Evolutionary conservation across 2,113 vertebrate species (phyloP), one percentile per base, ranked within the genome.

Genomic region (Eclectus roratus): DNA sequence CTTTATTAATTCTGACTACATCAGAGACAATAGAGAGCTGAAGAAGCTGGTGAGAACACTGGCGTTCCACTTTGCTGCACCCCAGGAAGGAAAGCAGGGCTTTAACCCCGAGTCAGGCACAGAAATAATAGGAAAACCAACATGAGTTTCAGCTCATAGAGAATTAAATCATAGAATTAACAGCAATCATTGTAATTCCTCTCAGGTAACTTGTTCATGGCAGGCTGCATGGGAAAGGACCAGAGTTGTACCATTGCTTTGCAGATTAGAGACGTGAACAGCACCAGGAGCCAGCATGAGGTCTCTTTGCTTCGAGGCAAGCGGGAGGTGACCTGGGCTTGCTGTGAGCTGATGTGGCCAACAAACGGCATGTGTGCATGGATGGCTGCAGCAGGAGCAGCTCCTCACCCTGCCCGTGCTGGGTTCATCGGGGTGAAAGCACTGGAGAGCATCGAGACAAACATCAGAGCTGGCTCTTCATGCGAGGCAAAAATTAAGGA

Each of bases 361-460:
- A 37, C 46, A 55, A 50, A 29, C 0, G 1, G 11, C 1, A 0
- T 14, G 9, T 12, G 24, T 13, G 46, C 46, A 3, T 0, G 17
- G 41, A 20, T 0, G 17, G 52, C 20, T 11, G 11, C 46, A 39
- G 13, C 33, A 1, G 0, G 39, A 28, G 37, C 81, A 39, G 24
- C 10, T 66, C 25, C 0, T 49, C 44, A 28, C 33, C 43, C 53
- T 50, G 28, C 8, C 52, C 1, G 0, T 44, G 14, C 11, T 0
- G 0, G 53, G 31, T 27, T 15, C 2, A 0, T 18, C 13, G 1
- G 10, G 56, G 44, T n/a, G 20, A 55, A 63, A 69, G 41, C 53
- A 23, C 58, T 43, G 31, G 8, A 41, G 17, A 44, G n/a, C 17
- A 35, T 29, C 29, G 19, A 6, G 9, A 5, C 65, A 78, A 73